These are phyloP conservation scores for Archegozetes longisetosus DNA, from an alignment of 1,140 invertebrate species.

Conservation along the genomic window DNA sequence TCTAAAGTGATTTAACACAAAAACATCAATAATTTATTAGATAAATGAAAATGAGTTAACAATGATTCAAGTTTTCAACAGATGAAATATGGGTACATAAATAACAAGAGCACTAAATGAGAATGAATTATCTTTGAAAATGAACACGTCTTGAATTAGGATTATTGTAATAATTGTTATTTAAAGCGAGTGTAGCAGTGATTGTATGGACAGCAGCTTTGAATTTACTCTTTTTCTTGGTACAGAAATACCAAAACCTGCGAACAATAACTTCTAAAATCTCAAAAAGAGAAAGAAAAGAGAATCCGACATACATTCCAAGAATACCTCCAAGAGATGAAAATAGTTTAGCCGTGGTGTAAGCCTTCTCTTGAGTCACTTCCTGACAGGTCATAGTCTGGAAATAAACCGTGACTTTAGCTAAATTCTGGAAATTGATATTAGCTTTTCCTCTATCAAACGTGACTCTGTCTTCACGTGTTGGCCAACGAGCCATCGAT, in stretches of 20 bases:
- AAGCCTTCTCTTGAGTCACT: conserved; percentile 14
- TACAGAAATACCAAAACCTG: conserved; percentile 16
- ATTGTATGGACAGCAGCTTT: conserved; percentile 12
- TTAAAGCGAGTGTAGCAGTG: conserved; percentile 7
- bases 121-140: background rate
- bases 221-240: conserved; percentile 6
- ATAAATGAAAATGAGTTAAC: no score
- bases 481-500: conserved; percentile 19
- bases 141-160: background rate
- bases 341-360: conserved; percentile 17
- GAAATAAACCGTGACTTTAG: conserved; percentile 20
- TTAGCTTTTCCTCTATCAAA: conserved; percentile 17
- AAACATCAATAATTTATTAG: no score
- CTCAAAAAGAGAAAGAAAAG: conserved; percentile 19
- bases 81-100: no score
- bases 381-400: conserved; percentile 20
- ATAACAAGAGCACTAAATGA: no score
- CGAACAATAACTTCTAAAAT: conserved; percentile 18
- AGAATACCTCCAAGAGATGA: conserved; percentile 18
- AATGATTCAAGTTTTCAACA: no score
- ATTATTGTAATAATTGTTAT: background rate
- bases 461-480: conserved; percentile 19
- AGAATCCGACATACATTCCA: conserved; percentile 21
- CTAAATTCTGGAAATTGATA: conserved; percentile 19
- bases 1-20: no score